Evolutionary conservation across 2,113 vertebrate genomes (phyloP).

Genomic region (Asarcornis scutulata): DNA sequence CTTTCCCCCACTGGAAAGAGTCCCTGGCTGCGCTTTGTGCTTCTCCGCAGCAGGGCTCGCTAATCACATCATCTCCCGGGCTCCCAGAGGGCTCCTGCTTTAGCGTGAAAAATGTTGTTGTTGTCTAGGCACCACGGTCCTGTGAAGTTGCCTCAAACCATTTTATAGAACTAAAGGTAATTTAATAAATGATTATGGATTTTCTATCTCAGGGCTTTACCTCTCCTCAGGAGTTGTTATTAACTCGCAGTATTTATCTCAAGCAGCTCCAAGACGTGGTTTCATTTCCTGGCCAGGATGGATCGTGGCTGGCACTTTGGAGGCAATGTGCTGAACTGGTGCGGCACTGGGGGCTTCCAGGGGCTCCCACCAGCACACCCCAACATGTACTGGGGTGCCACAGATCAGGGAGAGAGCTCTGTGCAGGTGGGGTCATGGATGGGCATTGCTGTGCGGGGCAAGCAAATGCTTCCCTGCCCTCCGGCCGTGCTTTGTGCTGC

Average conservation of each 20-base stretch:
- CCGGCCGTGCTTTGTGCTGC: neutral
- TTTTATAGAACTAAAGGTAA: neutral
- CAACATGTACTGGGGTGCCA: rapidly evolving
- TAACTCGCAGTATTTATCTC: neutral
- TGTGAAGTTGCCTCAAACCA: neutral
- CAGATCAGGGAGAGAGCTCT: rapidly evolving
- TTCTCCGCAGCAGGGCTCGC: neutral
- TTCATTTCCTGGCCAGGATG: neutral
- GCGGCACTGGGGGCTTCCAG: neutral
- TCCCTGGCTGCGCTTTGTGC: neutral
- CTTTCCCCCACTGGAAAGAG: neutral
- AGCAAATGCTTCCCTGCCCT: rapidly evolving
- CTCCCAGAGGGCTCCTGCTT: neutral
- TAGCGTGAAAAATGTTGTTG: neutral
- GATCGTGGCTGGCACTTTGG: neutral
- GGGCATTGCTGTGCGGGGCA: neutral
- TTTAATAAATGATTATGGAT: constrained; percentile 32
- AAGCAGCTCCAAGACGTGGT: neutral
- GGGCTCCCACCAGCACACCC: neutral
- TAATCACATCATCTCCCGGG: neutral
- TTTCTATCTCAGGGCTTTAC: neutral
- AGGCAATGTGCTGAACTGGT: neutral
- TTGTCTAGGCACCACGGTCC: neutral
- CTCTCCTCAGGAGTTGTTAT: neutral
- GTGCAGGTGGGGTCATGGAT: neutral